These are phyloP conservation scores for Scaptomyza cyrtandrae DNA, from an alignment of 2,888 invertebrate genomes.

Conservation along the genomic window DNA sequence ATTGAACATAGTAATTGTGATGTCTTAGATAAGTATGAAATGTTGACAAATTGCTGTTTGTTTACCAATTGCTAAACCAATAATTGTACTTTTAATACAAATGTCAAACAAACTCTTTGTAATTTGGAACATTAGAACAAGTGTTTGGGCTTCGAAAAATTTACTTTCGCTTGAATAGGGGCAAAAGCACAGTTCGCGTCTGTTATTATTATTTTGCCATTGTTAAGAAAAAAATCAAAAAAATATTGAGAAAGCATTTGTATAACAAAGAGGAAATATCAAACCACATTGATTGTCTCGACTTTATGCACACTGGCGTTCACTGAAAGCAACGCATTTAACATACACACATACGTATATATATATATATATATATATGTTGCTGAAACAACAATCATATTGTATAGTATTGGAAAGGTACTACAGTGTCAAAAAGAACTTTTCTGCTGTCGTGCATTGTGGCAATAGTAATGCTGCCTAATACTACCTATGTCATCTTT, in stretches of 20 bases:
- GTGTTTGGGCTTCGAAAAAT: not conserved
- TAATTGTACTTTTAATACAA: not conserved
- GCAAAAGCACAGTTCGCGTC: too few species aligned
- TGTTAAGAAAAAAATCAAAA: conserved; percentile 26
- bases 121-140: not conserved
- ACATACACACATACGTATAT: not conserved
- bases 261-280: conserved; percentile 61
- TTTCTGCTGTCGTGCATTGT: conserved; percentile 23
- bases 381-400: conserved; percentile 53
- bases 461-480: conserved; percentile 2
- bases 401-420: conserved; percentile 37
- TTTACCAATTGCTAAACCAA: not conserved
- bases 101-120: not conserved
- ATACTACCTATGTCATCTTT: conserved; percentile 9
- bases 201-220: conserved; percentile 1
- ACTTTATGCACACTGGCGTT: conserved; percentile 56
- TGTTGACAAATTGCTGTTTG: not conserved
- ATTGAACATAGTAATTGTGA: conserved; percentile 21
- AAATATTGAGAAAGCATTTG: conserved; percentile 52
- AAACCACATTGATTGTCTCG: conserved; percentile 77
- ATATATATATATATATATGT: conserved; percentile 14
- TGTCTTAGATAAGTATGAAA: not conserved
- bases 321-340: conserved; percentile 41
- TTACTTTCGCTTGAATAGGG: too few species aligned
- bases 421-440: conserved; percentile 50